Evolutionary conservation across 1,140 invertebrate genomes (phyloP), one percentile per base, ranked within the genome.

Genomic region (Drosophila virilis): DNA sequence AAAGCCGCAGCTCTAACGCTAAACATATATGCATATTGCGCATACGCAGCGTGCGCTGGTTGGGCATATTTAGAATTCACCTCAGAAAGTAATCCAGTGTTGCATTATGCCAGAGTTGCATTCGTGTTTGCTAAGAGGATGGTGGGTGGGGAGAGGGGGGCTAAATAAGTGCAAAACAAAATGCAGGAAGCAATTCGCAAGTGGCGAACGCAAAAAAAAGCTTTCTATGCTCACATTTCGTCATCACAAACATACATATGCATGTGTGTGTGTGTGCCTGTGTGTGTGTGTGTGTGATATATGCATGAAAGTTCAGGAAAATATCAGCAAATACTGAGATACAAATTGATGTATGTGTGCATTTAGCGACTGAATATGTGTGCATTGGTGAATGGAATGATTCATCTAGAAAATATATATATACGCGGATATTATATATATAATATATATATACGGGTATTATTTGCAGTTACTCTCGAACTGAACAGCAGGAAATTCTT

Each of bases 141-240:
- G 5, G 45, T n/a, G n/a, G n/a, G 17, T 7, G 4, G 45, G 9
- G 45, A 12, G 10, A 6, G 5, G 17, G 8, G 9, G 22, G 10
- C 17, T 10, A 51, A 64, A 42, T 42, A 57, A 58, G 45, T 59
- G 57, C 37, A 62, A 48, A 64, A 28, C 2, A 4, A 28, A 81
- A 81, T 81, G 65, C 79, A 81, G 79, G 79, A 81, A 81, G 79
- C 79, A 9, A 81, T 60, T 72, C 28, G 59, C 58, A 52, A 61
- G 58, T 35, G 58, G 48, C 58, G 61, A 72, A 69, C 38, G 33
- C 50, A 68, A 55, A 28, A 28, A 75, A 86, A 78, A 72, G 71
- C 76, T 81, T 86, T 86, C 65, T 80, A 74, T 73, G 67, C 33
- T 61, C 54, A 52, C 51, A 86, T 81, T 74, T 77, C 81, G 78